Conservation (phyloP, 2,888 invertebrate genomes). For the Aporophyla lueneburgensis region DNA sequence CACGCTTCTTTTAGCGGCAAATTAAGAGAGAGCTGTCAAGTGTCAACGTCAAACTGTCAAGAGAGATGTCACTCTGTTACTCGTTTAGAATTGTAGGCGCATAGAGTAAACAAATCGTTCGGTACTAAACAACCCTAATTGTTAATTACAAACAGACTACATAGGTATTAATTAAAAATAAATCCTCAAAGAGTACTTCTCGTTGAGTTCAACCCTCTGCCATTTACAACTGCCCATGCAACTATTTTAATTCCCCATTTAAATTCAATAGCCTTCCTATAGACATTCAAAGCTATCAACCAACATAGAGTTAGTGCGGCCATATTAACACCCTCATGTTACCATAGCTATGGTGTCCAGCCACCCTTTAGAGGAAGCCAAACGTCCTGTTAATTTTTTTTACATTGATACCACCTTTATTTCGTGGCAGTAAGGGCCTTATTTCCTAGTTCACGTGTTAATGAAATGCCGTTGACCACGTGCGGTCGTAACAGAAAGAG, state of each 20-base stretch:
- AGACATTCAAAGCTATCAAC: not conserved
- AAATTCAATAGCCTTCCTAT: constrained; percentile 34
- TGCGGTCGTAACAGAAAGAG: not conserved
- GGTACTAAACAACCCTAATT: too few species aligned
- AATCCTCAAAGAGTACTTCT: not conserved
- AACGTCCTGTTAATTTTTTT: not conserved
- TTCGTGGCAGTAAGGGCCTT: not conserved
- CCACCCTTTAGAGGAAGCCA: not conserved
- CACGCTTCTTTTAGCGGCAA: too few species aligned
- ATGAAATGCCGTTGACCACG: not conserved
- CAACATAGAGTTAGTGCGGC: constrained; percentile 3
- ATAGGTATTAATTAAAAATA: not conserved
- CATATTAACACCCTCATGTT: constrained; percentile 15
- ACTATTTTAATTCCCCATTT: constrained; percentile 33
- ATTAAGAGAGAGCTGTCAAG: too few species aligned
- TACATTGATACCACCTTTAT: not conserved
- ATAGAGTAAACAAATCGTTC: too few species aligned
- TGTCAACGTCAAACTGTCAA: too few species aligned
- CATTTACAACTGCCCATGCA: not conserved
- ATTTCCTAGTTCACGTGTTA: not conserved
- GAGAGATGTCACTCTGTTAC: too few species aligned
- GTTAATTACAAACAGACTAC: not conserved
- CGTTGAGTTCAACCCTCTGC: not conserved
- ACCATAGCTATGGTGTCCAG: not conserved
- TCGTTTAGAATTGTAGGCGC: too few species aligned